Base-by-base conservation (phyloP, 2,113 vertebrate genomes). In the Phalacrocorax pelagicus region DNA sequence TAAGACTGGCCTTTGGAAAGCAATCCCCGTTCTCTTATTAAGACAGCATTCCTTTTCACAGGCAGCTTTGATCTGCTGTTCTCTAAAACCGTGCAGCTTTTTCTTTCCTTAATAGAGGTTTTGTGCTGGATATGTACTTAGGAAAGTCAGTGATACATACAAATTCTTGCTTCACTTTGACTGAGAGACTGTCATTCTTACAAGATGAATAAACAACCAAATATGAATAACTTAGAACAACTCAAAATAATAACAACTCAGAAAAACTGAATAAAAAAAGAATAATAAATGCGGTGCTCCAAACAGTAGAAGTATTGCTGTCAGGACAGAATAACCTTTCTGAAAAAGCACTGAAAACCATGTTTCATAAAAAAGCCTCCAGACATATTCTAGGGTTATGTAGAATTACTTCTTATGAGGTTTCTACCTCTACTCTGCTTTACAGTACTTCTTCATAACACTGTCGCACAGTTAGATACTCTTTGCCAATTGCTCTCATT, bases 51-150 rank as follows among this genome's bases (percentile, higher is more conserved):
- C 52, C 61, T 87, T 87, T 81, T 72, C 40, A 79, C 84, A 65
- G 81, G 42, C 57, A 73, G 81, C 93, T 96, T 90, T 97, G 94
- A 97, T 97, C 92, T 94, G 36, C 74, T 88, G 2, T 75, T 91
- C 85, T 95, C 58, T 90, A 61, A 93, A 96, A 69, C 58, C 74
- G 38, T 69, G 55, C 71, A 88, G 87, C 61, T 72, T 92, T 96
- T 72, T 73, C 44, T 88, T 91, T 81, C 71, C 88, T 91, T 86
- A 62, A 51, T 10, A 77, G 54, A 75, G 47, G 62, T 90, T 95
- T 92, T 93, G 19, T 77, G 36, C 44, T 92, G 57, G 40, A 29
- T 94, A 52, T 32, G 71, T 85, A 75, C 61, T 93, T 91, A 58
- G 38, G 40, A 75, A 85, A 82, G 23, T 34, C 91, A 71, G 15